A percentile compares a stretch with the other conserved stretches of the same genome.
Evolutionary conservation across 1,140 invertebrate species (phyloP).

Genomic region (Odontomachus brunneus): DNA sequence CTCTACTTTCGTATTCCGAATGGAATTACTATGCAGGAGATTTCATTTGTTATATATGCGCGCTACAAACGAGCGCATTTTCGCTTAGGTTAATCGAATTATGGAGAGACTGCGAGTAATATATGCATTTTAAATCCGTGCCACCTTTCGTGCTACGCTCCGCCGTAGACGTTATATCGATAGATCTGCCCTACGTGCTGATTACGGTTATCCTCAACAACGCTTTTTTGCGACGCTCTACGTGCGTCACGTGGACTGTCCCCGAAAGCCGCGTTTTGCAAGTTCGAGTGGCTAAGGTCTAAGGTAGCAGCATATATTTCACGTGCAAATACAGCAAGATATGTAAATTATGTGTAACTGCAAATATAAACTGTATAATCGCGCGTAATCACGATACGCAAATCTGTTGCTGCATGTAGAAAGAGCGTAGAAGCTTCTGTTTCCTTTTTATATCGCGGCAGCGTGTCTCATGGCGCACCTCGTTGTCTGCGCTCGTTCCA

Average conservation of each 20-base stretch:
- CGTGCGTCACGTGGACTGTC: constrained; percentile 4
- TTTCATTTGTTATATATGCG: constrained; percentile 85
- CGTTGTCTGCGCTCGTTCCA: not conserved
- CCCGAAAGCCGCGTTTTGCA: not conserved
- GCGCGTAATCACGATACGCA: constrained; percentile 21
- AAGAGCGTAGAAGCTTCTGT: no score
- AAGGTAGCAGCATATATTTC: constrained; percentile 26
- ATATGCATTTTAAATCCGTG: constrained; percentile 84
- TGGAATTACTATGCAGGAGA: constrained; percentile 85
- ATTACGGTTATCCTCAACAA: constrained; percentile 38
- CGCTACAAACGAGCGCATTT: constrained; percentile 85
- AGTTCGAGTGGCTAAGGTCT: not conserved
- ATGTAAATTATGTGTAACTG: constrained; percentile 16
- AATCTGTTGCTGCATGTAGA: not conserved
- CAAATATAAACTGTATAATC: not conserved
- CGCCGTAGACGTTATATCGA: constrained; percentile 50
- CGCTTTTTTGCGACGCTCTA: constrained; percentile 8
- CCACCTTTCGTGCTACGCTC: constrained; percentile 74
- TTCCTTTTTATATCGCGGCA: not conserved
- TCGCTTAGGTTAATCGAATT: constrained; percentile 85
- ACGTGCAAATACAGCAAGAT: constrained; percentile 37
- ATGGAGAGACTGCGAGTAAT: constrained; percentile 70
- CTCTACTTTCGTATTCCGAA: constrained; percentile 85
- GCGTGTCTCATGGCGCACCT: no score
- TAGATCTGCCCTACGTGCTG: constrained; percentile 23